Conservation (phyloP, 2,113 vertebrate species). For the Meriones unguiculatus region DNA sequence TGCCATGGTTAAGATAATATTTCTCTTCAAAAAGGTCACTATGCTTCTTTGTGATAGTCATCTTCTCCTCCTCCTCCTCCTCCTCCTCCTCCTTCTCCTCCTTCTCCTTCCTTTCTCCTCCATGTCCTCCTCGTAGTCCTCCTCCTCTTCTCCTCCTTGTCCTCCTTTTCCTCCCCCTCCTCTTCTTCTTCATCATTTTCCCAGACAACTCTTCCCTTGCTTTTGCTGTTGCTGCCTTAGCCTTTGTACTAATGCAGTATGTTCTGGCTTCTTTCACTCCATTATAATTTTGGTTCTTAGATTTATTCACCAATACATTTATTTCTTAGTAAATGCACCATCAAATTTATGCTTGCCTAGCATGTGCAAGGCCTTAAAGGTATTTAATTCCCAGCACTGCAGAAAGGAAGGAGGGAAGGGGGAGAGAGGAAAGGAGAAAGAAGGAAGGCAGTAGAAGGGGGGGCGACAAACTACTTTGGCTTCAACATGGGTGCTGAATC, state of each 20-base stretch:
- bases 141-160: too few species aligned
- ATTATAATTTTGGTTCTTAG: not conserved
- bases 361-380: not conserved
- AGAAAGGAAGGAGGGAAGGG: not conserved
- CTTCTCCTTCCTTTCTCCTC: too few species aligned
- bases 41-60: not conserved
- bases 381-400: not conserved
- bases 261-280: constrained; percentile 36
- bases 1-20: not conserved
- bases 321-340: constrained; percentile 28
- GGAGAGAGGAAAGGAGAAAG: not conserved
- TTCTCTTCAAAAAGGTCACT: not conserved
- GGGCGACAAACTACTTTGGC: not conserved
- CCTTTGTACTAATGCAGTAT: not conserved
- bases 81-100: too few species aligned
- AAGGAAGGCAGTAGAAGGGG: not conserved
- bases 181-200: not conserved
- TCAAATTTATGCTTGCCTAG: constrained; percentile 4
- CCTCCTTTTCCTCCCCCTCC: too few species aligned
- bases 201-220: not conserved
- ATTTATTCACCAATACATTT: not conserved
- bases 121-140: too few species aligned
- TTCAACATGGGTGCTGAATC: not conserved
- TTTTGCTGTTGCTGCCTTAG: not conserved
- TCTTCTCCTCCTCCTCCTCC: too few species aligned